A percentile compares a stretch with the other conserved stretches of the same genome.
Evolutionary conservation across 2,113 vertebrate species (phyloP).

Genomic region (Lepus timidus): DNA sequence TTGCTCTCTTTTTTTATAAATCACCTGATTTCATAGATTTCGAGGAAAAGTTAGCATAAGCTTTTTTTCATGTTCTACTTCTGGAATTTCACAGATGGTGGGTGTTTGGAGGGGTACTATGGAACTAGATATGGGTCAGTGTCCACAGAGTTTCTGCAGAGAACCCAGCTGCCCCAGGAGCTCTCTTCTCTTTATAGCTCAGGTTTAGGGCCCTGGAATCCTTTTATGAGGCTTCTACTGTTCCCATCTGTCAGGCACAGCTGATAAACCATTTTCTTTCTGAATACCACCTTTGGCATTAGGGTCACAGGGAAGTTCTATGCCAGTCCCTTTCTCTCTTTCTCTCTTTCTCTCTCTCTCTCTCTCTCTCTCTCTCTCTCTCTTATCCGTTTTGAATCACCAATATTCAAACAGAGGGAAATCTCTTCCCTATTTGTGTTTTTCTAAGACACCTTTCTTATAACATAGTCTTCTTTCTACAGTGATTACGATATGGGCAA

Average conservation of each 20-base stretch:
- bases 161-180: neutral
- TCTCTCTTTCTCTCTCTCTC: too few relatives aligned
- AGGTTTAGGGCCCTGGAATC: neutral
- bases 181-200: neutral
- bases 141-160: neutral
- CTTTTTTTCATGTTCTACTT: neutral
- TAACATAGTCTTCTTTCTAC: neutral
- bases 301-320: neutral
- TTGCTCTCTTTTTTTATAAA: neutral
- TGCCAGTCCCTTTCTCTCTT: accelerated
- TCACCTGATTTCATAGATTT: neutral
- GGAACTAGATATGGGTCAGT: neutral
- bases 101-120: neutral
- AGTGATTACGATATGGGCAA: neutral
- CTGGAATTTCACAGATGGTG: neutral
- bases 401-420: neutral
- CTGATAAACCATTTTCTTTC: neutral
- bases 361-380: too few relatives aligned
- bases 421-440: neutral
- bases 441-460: neutral
- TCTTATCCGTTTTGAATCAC: neutral
- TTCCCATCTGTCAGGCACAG: neutral
- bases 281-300: neutral
- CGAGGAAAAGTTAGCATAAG: neutral
- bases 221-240: neutral